phyloP scores from a whole-genome alignment of 2,888 invertebrate species.

The Acleris emargana region DNA sequence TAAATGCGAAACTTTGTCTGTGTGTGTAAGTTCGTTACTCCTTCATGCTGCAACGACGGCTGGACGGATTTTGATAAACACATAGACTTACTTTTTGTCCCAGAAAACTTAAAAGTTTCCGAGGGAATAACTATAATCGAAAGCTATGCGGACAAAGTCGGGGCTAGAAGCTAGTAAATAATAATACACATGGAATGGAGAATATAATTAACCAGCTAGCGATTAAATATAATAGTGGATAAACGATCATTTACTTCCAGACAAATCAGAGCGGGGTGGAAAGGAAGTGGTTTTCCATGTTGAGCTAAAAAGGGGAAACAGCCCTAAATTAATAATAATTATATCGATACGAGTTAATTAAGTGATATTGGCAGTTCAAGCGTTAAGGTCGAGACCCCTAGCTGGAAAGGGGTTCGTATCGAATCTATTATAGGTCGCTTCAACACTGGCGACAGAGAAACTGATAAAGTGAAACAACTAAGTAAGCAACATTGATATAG shows the following conservation, averaged over 20 bases:
- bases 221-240: conserved; percentile 2
- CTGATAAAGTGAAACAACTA: too few relatives aligned
- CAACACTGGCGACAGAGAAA: too few relatives aligned
- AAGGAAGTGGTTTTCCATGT: conserved; percentile 61
- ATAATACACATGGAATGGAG: conserved; percentile 3
- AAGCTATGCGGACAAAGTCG: too few relatives aligned
- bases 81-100: too few relatives aligned
- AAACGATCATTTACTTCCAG: conserved; percentile 27
- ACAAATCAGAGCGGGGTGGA: conserved; percentile 27
- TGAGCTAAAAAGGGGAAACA: conserved; percentile 48
- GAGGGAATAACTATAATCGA: too few relatives aligned
- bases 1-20: too few relatives aligned
- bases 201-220: neutral
- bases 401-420: neutral
- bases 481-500: too few relatives aligned
- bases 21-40: too few relatives aligned
- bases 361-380: conserved; percentile 42
- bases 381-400: neutral
- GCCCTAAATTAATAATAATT: conserved; percentile 49
- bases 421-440: neutral
- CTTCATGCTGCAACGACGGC: too few relatives aligned
- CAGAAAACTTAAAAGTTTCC: too few relatives aligned
- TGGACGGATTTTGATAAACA: too few relatives aligned
- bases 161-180: neutral
- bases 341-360: conserved; percentile 48